Conservation (phyloP, 2,113 vertebrate genomes). For the Chrysochloris asiatica region DNA sequence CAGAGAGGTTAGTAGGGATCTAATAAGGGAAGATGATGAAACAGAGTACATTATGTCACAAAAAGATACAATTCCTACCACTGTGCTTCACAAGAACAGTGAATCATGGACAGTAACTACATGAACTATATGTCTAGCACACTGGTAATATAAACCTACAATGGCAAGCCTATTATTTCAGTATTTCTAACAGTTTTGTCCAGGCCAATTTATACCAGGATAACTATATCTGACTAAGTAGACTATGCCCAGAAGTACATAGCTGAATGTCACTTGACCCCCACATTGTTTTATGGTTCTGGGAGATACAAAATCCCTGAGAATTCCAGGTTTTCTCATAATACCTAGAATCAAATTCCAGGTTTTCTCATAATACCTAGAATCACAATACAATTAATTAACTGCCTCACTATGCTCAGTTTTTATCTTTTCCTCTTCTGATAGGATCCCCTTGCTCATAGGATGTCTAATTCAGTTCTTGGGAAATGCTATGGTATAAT, state of each 20-base stretch:
- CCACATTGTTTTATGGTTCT: not conserved
- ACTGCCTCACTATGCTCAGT: not conserved
- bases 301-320: not conserved
- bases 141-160: conserved; percentile 30
- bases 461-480: conserved; percentile 17
- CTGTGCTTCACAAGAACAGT: conserved; percentile 30
- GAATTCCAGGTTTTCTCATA: conserved; percentile 25
- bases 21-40: conserved; percentile 57
- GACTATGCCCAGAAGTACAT: not conserved
- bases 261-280: not conserved
- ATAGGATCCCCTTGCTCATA: not conserved
- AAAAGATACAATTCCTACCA: conserved; percentile 53
- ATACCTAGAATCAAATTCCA: conserved; percentile 1
- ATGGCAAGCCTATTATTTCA: conserved; percentile 9
- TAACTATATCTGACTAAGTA: not conserved
- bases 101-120: conserved; percentile 39
- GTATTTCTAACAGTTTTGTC: conserved; percentile 28
- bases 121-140: conserved; percentile 14
- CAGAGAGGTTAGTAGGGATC: conserved; percentile 33
- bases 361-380: conserved; percentile 25
- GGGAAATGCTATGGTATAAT: not conserved
- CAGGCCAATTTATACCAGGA: not conserved
- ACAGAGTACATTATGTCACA: conserved; percentile 42
- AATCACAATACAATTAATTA: conserved; percentile 37
- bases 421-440: conserved; percentile 35